Evolutionary conservation across 2,888 invertebrate species (phyloP).

Genomic region (Drosophila algonquin): DNA sequence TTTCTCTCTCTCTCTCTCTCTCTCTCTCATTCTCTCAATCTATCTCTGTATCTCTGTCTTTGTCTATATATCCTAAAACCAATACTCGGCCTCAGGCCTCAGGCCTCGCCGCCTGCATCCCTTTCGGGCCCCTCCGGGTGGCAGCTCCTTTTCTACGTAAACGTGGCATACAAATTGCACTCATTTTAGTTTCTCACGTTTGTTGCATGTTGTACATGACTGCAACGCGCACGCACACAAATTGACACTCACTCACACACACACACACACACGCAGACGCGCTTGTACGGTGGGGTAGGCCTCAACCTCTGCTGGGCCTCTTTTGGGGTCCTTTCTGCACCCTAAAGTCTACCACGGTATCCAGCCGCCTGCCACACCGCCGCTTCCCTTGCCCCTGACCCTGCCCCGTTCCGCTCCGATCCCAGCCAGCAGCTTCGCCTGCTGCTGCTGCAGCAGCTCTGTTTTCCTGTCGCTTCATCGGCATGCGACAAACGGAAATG

Average conservation of each 20-base stretch:
- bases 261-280: conserved; percentile 6
- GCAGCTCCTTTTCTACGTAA: conserved; percentile 49
- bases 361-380: neutral
- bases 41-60: neutral
- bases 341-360: neutral
- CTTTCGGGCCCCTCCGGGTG: neutral
- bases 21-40: neutral
- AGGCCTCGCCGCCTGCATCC: neutral
- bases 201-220: conserved; percentile 76
- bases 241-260: conserved; percentile 35
- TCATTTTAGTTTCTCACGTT: conserved; percentile 81
- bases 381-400: neutral
- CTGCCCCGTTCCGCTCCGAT: conserved; percentile 7
- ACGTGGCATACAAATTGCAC: conserved; percentile 80
- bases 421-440: conserved; percentile 26
- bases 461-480: conserved; percentile 52
- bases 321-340: neutral
- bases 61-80: conserved; percentile 22
- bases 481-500: conserved; percentile 80
- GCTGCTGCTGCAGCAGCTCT: conserved; percentile 19
- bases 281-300: conserved; percentile 41
- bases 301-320: conserved; percentile 45
- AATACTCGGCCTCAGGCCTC: conserved; percentile 8
- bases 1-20: neutral
- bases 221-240: conserved; percentile 74